A percentile compares a stretch with the other conserved stretches of the same genome.
phyloP scores from a whole-genome alignment of 2,113 vertebrate species.

The Phyllostomus discolor region DNA sequence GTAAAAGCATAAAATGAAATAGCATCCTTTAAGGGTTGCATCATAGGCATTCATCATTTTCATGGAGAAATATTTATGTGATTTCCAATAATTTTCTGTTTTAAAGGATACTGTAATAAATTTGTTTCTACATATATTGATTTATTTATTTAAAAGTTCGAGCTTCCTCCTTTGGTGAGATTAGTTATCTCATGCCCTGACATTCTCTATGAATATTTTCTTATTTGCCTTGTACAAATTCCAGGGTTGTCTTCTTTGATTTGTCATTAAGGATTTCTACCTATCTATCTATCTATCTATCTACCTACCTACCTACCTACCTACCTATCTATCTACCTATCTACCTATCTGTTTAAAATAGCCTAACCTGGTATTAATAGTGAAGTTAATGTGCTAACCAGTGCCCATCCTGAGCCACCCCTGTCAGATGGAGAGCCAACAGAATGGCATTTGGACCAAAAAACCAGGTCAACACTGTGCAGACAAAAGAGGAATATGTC shows the following conservation, averaged over 20 bases:
- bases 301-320: no score
- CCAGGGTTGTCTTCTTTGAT: background rate
- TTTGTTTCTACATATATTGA: background rate
- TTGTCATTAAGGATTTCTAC: background rate
- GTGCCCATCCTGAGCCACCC: background rate
- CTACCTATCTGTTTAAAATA: background rate
- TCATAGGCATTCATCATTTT: background rate
- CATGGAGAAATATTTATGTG: background rate
- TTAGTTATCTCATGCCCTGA: background rate
- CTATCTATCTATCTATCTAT: no score
- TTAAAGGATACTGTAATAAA: background rate
- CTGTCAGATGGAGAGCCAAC: background rate
- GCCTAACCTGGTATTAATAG: background rate
- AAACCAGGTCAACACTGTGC: background rate
- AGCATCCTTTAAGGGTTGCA: background rate
- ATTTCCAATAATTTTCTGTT: background rate
- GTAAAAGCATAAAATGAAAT: background rate
- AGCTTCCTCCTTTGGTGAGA: background rate
- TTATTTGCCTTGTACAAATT: background rate
- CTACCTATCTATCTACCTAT: no score
- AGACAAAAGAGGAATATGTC: background rate
- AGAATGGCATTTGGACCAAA: background rate
- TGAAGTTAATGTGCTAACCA: background rate
- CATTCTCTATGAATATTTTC: background rate
- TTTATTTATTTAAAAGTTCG: background rate